These are phyloP conservation scores for Monarcha castaneiventris DNA, from an alignment of 2,113 vertebrate genomes.

Conservation along the genomic window DNA sequence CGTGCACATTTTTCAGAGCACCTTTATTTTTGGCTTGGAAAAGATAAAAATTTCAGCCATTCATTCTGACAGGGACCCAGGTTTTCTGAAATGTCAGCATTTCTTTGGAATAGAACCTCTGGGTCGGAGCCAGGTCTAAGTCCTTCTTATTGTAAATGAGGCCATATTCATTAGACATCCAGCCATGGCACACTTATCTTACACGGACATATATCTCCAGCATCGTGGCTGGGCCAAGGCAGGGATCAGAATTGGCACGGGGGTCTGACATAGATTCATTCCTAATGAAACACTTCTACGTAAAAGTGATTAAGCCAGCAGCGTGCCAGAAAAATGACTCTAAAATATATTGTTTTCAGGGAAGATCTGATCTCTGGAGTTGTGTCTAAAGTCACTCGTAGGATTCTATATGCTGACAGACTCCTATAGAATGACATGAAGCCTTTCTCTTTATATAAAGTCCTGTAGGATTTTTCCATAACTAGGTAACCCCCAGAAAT, in stretches of 20 bases:
- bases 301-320: constrained; percentile 32
- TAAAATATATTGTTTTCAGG: constrained; percentile 15
- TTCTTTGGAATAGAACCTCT: constrained; percentile 41
- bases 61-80: background rate
- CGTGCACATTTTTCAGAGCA: background rate
- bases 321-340: background rate
- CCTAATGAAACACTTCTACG: constrained; percentile 20
- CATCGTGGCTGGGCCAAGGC: background rate
- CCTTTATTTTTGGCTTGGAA: background rate
- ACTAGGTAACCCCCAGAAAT: background rate
- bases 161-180: constrained; percentile 42
- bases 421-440: background rate
- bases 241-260: constrained; percentile 12
- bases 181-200: constrained; percentile 46
- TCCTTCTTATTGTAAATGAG: constrained; percentile 48
- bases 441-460: background rate
- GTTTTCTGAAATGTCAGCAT: constrained; percentile 50
- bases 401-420: background rate
- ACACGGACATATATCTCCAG: background rate
- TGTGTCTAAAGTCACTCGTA: background rate
- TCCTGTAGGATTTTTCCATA: background rate
- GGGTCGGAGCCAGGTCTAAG: background rate
- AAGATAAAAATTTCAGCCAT: background rate
- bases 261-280: constrained; percentile 36
- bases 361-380: background rate